phyloP scores from a whole-genome alignment of 2,888 invertebrate genomes.

The Conistra vaccinii region DNA sequence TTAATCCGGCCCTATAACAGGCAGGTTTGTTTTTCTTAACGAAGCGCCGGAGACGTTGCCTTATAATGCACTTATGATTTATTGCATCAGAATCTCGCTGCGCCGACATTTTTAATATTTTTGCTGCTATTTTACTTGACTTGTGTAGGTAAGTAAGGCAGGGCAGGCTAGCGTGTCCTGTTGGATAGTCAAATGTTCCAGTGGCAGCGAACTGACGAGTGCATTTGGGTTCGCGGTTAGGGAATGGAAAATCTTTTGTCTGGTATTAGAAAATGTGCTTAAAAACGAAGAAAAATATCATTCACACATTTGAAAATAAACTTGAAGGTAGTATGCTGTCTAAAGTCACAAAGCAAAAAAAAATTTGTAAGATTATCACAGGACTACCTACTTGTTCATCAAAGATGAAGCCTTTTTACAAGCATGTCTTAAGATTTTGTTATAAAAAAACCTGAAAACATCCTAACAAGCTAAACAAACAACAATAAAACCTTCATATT shows the following conservation, averaged over 20 bases:
- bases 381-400: no score
- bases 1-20: constrained; percentile 60
- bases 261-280: no score
- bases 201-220: not conserved
- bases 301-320: no score
- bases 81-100: constrained; percentile 78
- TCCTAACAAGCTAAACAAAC: constrained; percentile 22
- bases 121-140: constrained; percentile 58
- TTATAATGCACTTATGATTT: constrained; percentile 86
- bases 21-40: constrained; percentile 84
- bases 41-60: constrained; percentile 76
- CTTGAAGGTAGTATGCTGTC: not conserved
- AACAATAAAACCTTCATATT: constrained; percentile 51
- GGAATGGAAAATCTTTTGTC: not conserved
- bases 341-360: not conserved
- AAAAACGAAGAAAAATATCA: no score
- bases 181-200: constrained; percentile 12
- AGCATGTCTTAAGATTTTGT: no score
- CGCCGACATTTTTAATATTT: constrained; percentile 74
- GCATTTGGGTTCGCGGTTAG: not conserved
- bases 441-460: not conserved
- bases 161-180: constrained; percentile 9
- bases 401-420: no score
- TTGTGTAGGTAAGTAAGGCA: constrained; percentile 29
- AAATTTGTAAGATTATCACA: no score